A percentile compares a stretch with the other conserved stretches of the same genome.
These are phyloP conservation scores for Echinarachnius parma DNA, from an alignment of 53 echinoderm and acorn worm genomes.

Conservation along the genomic window DNA sequence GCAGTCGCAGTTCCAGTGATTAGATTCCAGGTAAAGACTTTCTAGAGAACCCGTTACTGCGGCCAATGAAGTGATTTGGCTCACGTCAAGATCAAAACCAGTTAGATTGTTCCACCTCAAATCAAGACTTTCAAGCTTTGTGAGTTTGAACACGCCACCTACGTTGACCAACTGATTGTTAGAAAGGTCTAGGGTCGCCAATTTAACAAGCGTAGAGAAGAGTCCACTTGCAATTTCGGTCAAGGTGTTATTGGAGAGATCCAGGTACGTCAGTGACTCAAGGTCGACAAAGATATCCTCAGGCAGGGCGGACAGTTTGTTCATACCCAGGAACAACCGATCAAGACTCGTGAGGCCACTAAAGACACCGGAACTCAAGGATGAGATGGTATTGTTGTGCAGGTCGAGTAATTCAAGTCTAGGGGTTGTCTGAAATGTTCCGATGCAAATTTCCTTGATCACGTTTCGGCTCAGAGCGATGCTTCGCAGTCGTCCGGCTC, in stretches of 20 bases:
- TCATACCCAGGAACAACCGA: constrained; percentile 16
- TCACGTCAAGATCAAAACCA: too few relatives aligned
- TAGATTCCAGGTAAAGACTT: constrained; percentile 13
- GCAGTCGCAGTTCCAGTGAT: constrained; percentile 46
- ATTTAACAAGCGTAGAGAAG: not conserved
- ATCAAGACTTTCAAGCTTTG: not conserved
- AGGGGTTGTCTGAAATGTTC: constrained; percentile 22
- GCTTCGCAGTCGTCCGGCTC: not conserved
- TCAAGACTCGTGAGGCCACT: not conserved
- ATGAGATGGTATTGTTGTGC: not conserved
- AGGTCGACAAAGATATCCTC: constrained; percentile 4
- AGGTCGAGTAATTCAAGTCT: constrained; percentile 14
- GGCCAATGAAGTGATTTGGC: not conserved
- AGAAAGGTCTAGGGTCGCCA: constrained; percentile 12
- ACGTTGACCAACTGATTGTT: not conserved
- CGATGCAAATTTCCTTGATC: not conserved
- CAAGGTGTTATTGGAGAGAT: constrained; percentile 20
- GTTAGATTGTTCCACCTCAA: constrained; percentile 12
- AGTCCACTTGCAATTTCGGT: not conserved
- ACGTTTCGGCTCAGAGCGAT: constrained; percentile 11
- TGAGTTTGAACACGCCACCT: not conserved
- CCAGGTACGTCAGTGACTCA: not conserved
- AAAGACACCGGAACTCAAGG: constrained; percentile 16
- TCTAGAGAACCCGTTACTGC: not conserved
- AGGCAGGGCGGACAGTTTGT: constrained; percentile 1